A percentile compares a stretch with the other conserved stretches of the same genome.
Evolutionary conservation across 2,113 vertebrate species (phyloP).

Genomic region (Anarhynchus alexandrinus): DNA sequence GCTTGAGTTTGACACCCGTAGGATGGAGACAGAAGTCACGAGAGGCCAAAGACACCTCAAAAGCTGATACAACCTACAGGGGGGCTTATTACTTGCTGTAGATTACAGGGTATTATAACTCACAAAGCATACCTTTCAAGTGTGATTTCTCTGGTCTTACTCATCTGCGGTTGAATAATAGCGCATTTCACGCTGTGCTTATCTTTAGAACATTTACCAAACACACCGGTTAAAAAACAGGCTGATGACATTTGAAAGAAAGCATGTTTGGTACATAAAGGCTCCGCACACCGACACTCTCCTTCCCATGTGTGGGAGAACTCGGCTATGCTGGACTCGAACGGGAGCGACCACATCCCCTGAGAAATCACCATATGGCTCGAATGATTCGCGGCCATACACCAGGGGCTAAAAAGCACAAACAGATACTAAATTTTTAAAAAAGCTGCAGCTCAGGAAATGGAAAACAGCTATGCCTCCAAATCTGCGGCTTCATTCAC

Average conservation of each 20-base stretch:
- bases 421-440: neutral
- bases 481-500: neutral
- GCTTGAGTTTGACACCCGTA: neutral
- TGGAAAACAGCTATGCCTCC: neutral
- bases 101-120: neutral
- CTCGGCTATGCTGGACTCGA: neutral
- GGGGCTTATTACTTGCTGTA: neutral
- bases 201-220: neutral
- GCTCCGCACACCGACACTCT: neutral
- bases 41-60: conserved; percentile 11
- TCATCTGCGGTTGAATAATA: neutral
- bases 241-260: neutral
- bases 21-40: neutral
- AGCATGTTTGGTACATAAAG: neutral
- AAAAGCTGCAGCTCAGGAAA: neutral
- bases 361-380: conserved; percentile 14
- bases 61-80: neutral
- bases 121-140: neutral
- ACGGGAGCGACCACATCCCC: neutral
- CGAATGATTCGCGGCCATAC: neutral
- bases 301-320: neutral
- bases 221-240: neutral
- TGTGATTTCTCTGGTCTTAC: neutral
- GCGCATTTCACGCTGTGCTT: neutral
- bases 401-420: neutral